A percentile compares a stretch with the other conserved stretches of the same genome.
Conservation (phyloP, 2,113 vertebrate genomes). For the Pomatostomus ruficeps region DNA sequence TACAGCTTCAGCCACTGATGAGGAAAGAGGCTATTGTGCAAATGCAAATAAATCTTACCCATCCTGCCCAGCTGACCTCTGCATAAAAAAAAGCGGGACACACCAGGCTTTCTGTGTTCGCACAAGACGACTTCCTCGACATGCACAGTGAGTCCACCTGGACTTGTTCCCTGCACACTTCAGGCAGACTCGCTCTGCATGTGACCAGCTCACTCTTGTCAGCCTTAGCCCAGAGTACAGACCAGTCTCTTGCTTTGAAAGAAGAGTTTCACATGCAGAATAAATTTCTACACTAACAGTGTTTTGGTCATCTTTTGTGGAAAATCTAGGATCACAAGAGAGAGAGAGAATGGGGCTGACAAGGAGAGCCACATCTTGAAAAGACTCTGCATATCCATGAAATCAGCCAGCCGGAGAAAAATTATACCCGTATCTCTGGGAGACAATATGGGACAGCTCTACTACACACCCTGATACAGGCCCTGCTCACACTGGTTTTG, state of each 20-base stretch:
- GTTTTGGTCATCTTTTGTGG: neutral
- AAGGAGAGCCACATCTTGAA: neutral
- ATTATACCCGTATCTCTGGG: neutral
- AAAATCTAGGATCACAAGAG: neutral
- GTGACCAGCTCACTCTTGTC: neutral
- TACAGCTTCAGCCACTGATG: neutral
- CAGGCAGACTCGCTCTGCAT: neutral
- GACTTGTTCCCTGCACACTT: neutral
- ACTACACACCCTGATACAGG: neutral
- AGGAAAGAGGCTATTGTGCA: neutral
- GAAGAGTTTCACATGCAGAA: neutral
- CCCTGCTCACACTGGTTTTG: neutral
- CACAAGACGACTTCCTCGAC: neutral
- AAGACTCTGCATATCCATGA: neutral
- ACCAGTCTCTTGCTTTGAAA: neutral
- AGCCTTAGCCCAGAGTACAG: neutral
- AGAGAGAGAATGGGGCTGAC: neutral
- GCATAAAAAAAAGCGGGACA: fast-evolving
- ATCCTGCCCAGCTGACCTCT: neutral
- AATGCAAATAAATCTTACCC: neutral
- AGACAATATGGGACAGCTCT: neutral
- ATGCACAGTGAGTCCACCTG: neutral
- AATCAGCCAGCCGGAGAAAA: neutral
- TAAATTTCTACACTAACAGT: neutral
- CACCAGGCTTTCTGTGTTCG: neutral